These are phyloP conservation scores for Cromileptes altivelis DNA, from an alignment of 2,113 vertebrate genomes.

Conservation along the genomic window DNA sequence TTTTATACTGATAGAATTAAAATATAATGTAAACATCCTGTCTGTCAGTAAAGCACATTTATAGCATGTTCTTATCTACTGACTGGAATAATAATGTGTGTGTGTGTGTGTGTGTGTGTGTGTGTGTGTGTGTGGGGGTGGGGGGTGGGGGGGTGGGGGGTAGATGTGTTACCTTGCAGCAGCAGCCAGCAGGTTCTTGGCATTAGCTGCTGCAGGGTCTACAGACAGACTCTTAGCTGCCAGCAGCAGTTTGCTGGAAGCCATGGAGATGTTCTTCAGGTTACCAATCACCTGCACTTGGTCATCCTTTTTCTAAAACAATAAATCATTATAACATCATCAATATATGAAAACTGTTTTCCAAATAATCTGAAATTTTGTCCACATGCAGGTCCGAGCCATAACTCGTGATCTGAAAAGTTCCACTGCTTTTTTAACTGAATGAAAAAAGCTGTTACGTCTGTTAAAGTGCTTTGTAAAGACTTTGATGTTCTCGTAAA, in stretches of 20 bases:
- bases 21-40: too few relatives aligned
- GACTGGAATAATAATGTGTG: neutral
- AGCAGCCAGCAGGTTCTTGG: conserved; percentile 96
- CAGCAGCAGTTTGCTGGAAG: conserved; percentile 96
- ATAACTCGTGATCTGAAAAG: too few relatives aligned
- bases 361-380: neutral
- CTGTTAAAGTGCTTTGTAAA: neutral
- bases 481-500: too few relatives aligned
- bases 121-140: neutral
- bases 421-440: neutral
- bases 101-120: neutral
- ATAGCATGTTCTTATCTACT: neutral
- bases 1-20: too few relatives aligned
- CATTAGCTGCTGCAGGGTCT: conserved; percentile 96
- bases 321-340: neutral
- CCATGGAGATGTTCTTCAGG: conserved; percentile 99
- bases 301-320: conserved; percentile 94
- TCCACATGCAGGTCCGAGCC: neutral
- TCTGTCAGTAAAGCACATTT: neutral
- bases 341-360: too few relatives aligned
- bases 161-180: conserved; percentile 90
- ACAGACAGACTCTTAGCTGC: conserved; percentile 98
- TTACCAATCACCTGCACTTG: conserved; percentile 99
- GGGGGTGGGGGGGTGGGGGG: too few relatives aligned
- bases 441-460: neutral